Base-by-base conservation (phyloP, 2,113 vertebrate species). In the Tenrec ecaudatus region DNA sequence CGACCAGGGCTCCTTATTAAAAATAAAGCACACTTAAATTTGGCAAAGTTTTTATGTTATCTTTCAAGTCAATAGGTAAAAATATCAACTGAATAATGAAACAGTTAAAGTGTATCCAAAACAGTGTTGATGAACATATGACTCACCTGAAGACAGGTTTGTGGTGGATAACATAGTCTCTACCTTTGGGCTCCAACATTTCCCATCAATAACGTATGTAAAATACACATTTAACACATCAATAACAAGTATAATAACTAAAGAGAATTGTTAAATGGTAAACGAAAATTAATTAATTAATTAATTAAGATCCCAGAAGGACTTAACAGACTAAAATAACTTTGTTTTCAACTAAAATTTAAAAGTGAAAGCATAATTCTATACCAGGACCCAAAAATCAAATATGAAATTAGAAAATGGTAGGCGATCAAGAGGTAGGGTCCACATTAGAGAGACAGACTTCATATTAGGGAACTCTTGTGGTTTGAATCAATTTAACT, bases 11-110 rank as follows among this genome's bases (percentile, higher is more conserved):
- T 53, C 47, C 47, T 62, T 8, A 86, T 57, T 83, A 90, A 93
- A 95, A 88, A 68, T 12, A 93, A 93, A 94, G 64, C 64, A 31
- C 43, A 29, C 7, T 81, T 94, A 53, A 53, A 53, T 83, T 83
- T 71, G 88, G 12, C 53, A 87, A 91, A 83, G 9, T 27, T 86
- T 92, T 60, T 31, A 17, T 76, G 15, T n/a, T 86, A 53, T 75
- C n/a, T 79, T 87, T 40, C 68, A 31, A 12, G 3, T 66, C 40
- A 88, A 89, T 33, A 84, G 29, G 33, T 38, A n/a, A 94, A 86
- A 75, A 77, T 75, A 2, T 57, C 10, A 22, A 77, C 57, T 68
- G 76, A 80, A 43, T 38, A 16, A 66, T 9, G 82, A 53, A 76
- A 77, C 1, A 75, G 22, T 27, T 90, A 43, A 76, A 71, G 3